These are phyloP conservation scores for Tipula confusa DNA, from an alignment of 2,888 invertebrate species.

Conservation along the genomic window DNA sequence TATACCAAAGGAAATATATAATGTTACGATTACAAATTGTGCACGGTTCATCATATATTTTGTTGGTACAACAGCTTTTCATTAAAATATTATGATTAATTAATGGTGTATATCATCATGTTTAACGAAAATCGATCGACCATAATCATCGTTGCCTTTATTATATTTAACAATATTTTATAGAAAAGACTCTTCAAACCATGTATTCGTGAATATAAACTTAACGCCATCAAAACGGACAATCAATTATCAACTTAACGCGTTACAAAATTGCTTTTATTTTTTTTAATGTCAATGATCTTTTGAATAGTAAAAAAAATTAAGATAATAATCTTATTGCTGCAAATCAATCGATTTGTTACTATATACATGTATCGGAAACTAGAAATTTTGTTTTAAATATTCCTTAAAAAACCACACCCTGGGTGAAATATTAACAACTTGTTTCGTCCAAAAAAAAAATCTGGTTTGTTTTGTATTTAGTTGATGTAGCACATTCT, in stretches of 20 bases:
- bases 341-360: neutral
- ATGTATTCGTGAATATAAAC: neutral
- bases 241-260: constrained; percentile 17
- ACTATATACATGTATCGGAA: neutral
- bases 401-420: neutral
- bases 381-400: neutral
- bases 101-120: neutral
- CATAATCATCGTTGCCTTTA: neutral
- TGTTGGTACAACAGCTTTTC: neutral
- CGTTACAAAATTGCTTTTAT: neutral
- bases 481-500: too few relatives aligned
- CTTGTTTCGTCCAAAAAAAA: neutral
- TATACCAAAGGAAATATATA: neutral
- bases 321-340: neutral
- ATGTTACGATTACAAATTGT: neutral
- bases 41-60: neutral
- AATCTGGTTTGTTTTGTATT: neutral
- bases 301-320: neutral
- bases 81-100: neutral
- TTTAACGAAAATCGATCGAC: neutral
- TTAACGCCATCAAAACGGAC: neutral
- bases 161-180: too few relatives aligned
- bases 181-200: neutral
- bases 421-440: neutral
- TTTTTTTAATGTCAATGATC: neutral